These are phyloP conservation scores for Cheirogaleus major DNA, from an alignment of 2,797 vertebrate species.

Conservation along the genomic window DNA sequence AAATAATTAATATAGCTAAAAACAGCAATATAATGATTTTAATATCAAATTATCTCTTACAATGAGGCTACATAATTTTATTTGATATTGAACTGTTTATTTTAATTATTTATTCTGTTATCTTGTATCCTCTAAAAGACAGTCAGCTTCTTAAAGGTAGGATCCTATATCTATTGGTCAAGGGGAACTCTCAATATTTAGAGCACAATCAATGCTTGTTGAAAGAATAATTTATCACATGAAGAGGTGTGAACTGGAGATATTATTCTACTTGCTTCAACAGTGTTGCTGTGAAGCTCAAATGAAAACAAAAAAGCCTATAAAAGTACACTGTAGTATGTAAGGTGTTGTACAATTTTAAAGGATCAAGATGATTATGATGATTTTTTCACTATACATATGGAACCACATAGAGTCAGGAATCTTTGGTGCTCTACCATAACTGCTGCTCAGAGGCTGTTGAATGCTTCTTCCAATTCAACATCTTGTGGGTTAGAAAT, in stretches of 20 bases:
- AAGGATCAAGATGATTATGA: background rate
- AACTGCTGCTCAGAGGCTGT: background rate
- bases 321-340: background rate
- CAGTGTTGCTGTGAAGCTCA: background rate
- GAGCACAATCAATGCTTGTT: background rate
- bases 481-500: background rate
- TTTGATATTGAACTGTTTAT: background rate
- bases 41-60: background rate
- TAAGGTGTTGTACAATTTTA: background rate
- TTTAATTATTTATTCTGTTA: background rate
- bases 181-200: background rate
- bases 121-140: background rate
- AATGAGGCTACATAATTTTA: background rate
- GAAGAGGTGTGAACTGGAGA: background rate
- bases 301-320: background rate
- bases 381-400: background rate
- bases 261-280: background rate
- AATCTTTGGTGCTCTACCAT: background rate
- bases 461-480: background rate
- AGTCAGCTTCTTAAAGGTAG: background rate
- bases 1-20: slow-evolving; percentile 67
- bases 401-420: background rate
- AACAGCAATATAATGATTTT: slow-evolving; percentile 38
- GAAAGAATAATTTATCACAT: background rate
- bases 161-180: background rate